These are phyloP conservation scores for Eublepharis macularius DNA, from an alignment of 2,113 vertebrate species.

Conservation along the genomic window DNA sequence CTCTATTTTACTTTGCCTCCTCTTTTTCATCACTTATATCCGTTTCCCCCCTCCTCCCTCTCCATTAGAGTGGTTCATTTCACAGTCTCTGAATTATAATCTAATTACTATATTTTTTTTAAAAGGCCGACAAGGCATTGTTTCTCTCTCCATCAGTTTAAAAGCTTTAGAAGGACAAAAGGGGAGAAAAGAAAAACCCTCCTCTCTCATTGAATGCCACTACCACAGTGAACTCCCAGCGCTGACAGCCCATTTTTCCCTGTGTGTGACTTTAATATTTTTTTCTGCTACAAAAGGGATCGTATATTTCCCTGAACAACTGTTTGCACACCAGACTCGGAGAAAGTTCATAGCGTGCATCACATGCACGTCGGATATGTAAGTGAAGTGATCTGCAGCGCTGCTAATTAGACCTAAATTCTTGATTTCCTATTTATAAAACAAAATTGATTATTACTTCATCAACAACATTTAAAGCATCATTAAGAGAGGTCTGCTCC, in stretches of 20 bases:
- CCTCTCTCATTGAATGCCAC: conserved; percentile 38
- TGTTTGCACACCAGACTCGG: conserved; percentile 67
- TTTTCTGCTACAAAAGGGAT: conserved; percentile 42
- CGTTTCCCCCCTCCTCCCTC: conserved; percentile 75
- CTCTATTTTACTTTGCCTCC: conserved; percentile 76
- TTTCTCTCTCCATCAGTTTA: conserved; percentile 66
- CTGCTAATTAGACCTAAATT: conserved; percentile 89
- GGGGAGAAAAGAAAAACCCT: conserved; percentile 53
- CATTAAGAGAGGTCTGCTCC: conserved; percentile 91
- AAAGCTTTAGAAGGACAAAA: conserved; percentile 65
- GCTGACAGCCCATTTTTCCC: conserved; percentile 51
- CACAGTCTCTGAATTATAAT: conserved; percentile 77
- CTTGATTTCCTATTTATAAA: conserved; percentile 89
- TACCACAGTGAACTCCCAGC: conserved; percentile 32
- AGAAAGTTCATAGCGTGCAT: conserved; percentile 75
- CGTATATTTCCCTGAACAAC: conserved; percentile 65
- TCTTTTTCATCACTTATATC: conserved; percentile 70
- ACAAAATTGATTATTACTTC: conserved; percentile 93
- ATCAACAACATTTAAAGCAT: conserved; percentile 95
- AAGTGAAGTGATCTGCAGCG: conserved; percentile 86
- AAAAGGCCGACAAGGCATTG: conserved; percentile 59
- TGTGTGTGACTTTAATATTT: conserved; percentile 17
- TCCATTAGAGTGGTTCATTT: conserved; percentile 76
- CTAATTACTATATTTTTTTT: conserved; percentile 71
- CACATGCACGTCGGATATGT: conserved; percentile 71